Percentiles rank a stretch among this genome's conserved stretches.
Conservation (phyloP, 2,888 invertebrate species). For the Trachelus iudaicus region DNA sequence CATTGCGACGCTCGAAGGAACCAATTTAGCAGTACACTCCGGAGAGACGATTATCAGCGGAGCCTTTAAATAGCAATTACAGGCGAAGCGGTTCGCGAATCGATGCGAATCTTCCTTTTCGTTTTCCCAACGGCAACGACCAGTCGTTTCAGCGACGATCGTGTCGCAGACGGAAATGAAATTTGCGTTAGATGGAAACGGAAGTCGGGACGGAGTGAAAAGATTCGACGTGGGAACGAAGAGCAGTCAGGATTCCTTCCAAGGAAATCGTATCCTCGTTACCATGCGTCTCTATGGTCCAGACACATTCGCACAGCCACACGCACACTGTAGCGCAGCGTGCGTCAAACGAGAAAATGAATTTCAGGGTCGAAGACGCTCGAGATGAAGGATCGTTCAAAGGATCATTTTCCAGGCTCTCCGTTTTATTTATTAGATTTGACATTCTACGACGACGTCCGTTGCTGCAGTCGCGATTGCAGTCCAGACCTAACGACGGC, state of each 20-base stretch:
- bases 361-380: not conserved
- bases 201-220: not conserved
- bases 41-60: not conserved
- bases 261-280: slow-evolving; percentile 3
- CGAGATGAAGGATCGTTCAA: not conserved
- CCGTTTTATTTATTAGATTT: not conserved
- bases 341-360: not conserved
- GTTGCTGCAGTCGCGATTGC: not conserved
- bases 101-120: not conserved
- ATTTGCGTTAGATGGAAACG: not conserved
- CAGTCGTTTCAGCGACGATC: not conserved
- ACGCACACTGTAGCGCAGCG: not conserved
- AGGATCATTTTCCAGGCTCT: not conserved
- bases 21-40: no score
- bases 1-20: no score
- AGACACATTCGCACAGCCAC: not conserved
- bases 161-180: not conserved
- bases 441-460: not conserved
- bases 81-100: not conserved
- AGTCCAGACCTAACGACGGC: not conserved
- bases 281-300: not conserved
- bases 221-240: not conserved
- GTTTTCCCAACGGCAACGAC: not conserved
- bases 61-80: not conserved
- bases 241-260: not conserved